These are phyloP conservation scores for Chlamydotis undulata DNA, from an alignment of 2,113 vertebrate genomes.

Conservation along the genomic window DNA sequence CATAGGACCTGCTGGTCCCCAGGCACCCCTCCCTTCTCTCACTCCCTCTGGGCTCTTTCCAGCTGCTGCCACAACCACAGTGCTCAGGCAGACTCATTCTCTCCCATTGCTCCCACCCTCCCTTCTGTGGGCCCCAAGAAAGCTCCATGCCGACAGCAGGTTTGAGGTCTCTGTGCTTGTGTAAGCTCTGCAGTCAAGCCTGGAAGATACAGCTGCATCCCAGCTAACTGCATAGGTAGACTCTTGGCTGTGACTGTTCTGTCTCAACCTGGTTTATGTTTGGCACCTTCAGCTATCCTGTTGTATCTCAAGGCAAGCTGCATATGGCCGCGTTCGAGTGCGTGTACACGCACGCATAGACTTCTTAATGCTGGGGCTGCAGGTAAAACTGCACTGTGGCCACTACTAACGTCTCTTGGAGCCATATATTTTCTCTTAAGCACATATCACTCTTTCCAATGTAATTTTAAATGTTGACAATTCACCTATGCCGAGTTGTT, in stretches of 20 bases:
- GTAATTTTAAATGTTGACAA: background rate
- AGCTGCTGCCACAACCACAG: background rate
- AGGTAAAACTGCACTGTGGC: background rate
- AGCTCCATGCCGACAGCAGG: no score
- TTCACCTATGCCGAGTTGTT: background rate
- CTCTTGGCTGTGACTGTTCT: background rate
- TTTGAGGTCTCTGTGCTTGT: background rate
- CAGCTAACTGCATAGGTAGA: background rate
- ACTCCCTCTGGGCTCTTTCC: background rate
- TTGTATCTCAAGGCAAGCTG: background rate
- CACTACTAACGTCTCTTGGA: background rate
- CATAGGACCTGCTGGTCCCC: background rate
- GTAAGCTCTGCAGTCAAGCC: background rate
- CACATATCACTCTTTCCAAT: background rate
- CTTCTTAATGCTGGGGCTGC: background rate
- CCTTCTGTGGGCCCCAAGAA: background rate
- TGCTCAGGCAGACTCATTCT: background rate
- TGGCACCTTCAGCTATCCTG: background rate
- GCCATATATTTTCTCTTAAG: background rate
- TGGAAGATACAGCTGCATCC: background rate
- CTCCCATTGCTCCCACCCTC: background rate
- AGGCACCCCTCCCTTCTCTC: background rate
- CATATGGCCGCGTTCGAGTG: rapidly evolving
- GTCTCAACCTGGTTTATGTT: background rate
- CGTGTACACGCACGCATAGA: background rate